Evolutionary conservation across 2,888 invertebrate genomes (phyloP).

Genomic region (Cremastinae sp.): DNA sequence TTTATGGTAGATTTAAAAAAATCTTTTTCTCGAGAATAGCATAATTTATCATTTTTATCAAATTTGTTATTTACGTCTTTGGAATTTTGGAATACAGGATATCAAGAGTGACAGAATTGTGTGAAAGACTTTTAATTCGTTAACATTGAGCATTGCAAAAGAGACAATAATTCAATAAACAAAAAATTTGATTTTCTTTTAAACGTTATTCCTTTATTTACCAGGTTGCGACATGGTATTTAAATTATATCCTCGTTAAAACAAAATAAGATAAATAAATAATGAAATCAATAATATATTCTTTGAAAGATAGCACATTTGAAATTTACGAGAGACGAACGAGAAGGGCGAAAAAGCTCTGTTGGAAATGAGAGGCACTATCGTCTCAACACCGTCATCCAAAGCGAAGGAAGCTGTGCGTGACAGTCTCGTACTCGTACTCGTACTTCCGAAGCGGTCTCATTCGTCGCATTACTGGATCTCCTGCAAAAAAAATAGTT

Average conservation of each 20-base stretch:
- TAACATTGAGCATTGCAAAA: conserved; percentile 48
- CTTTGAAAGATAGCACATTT: not conserved
- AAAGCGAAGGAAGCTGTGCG: conserved; percentile 94
- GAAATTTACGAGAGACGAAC: conserved; percentile 32
- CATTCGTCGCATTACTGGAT: conserved; percentile 76
- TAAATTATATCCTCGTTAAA: conserved; percentile 11
- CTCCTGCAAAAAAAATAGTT: conserved; percentile 58
- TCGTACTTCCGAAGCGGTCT: conserved; percentile 83
- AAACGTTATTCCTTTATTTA: not conserved
- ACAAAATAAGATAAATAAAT: conserved; percentile 1
- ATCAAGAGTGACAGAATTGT: conserved; percentile 14
- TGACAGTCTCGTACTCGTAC: conserved; percentile 92
- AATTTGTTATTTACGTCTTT: conserved; percentile 10
- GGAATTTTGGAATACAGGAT: conserved; percentile 5
- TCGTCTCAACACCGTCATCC: conserved; percentile 86
- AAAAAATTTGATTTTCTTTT: conserved; percentile 2
- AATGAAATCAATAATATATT: too few relatives aligned
- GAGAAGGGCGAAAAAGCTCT: conserved; percentile 37
- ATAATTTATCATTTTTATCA: conserved; percentile 4
- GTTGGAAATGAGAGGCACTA: not conserved
- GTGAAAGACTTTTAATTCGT: conserved; percentile 28
- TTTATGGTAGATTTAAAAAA: not conserved
- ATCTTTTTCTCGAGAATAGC: conserved; percentile 2
- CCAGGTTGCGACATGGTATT: not conserved
- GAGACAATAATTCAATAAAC: conserved; percentile 48